Base-by-base conservation (phyloP, 92 coral and sea anemone genomes). In the Epizoanthus ramosus region DNA sequence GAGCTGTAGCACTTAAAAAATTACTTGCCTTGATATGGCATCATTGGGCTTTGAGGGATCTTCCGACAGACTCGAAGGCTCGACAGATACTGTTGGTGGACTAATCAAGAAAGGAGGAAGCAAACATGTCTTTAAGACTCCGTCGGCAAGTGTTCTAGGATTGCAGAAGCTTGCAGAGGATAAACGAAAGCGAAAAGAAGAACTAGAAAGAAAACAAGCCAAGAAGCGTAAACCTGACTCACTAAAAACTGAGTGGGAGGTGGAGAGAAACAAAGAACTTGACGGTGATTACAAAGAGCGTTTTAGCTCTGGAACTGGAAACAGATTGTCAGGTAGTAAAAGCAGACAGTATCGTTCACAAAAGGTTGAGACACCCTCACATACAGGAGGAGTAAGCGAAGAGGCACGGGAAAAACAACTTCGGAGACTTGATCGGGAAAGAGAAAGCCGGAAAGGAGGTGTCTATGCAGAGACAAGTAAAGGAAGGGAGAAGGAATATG, bases 341-440 rank as follows among this genome's bases (percentile, higher is more conserved):
- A 85, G 86, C 12, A 88, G 99, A 22, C 97, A 96, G 80, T 96
- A 96, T 76, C 88, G 99, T 33, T 85, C 98, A 15, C 91, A 91
- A 59, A 85, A 85, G 69, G 97, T 84, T 16, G 99, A 96, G 83
- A 94, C 99, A 0, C 99, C 99, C 8, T 90, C 99, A 4, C 95
- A 96, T 65, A 94, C 99, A 33, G 99, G 98, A 5, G 99, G 99
- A 57, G 99, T 96, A 13, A 92, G 94, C 75, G 95, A 87, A 37
- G 99, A 92, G 75, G 94, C 91, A n/a, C 80, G 94, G 5, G 99
- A 96, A 43, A 96, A 96, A 31, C 97, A 96, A 67, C 91, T 87
- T 23, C 83, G 91, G 58, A 88, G 99, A 83, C 79, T 91, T 64
- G 99, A 96, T 75, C 82, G 99, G 21, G 99, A 96, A 9, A 79